Conservation (phyloP, 2,888 invertebrate species). For the Rhagonycha fulva region DNA sequence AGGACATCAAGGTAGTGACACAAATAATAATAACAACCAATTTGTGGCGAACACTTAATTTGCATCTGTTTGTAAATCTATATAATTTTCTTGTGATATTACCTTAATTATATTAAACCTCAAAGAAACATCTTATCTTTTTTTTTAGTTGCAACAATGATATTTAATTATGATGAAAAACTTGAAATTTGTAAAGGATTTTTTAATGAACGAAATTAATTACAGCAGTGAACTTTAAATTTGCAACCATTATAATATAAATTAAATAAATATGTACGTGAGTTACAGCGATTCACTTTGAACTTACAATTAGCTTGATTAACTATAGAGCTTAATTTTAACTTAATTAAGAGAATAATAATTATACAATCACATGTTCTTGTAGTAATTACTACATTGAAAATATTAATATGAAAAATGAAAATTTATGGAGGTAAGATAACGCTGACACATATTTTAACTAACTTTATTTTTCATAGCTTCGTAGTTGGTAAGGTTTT, state of each 20-base stretch:
- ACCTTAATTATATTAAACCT: neutral
- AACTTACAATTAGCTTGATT: neutral
- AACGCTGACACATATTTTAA: neutral
- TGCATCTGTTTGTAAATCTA: too few relatives aligned
- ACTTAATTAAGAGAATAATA: neutral
- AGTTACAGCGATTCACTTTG: neutral
- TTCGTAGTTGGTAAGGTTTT: neutral
- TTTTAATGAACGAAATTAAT: neutral
- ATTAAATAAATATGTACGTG: neutral
- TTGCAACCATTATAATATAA: neutral
- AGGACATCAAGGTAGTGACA: too few relatives aligned
- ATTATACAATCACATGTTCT: neutral
- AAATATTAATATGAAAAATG: neutral
- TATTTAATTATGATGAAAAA: neutral
- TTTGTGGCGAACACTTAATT: too few relatives aligned
- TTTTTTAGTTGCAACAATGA: neutral
- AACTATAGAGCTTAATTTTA: neutral
- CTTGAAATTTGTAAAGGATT: neutral
- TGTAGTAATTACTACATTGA: neutral
- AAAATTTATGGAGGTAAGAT: neutral
- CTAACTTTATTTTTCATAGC: neutral
- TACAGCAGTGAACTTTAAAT: neutral
- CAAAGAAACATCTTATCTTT: neutral
- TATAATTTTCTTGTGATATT: too few relatives aligned
- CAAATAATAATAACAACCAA: too few relatives aligned